These are phyloP conservation scores for Drosophila ogumai DNA, from an alignment of 1,140 invertebrate species.

Conservation along the genomic window DNA sequence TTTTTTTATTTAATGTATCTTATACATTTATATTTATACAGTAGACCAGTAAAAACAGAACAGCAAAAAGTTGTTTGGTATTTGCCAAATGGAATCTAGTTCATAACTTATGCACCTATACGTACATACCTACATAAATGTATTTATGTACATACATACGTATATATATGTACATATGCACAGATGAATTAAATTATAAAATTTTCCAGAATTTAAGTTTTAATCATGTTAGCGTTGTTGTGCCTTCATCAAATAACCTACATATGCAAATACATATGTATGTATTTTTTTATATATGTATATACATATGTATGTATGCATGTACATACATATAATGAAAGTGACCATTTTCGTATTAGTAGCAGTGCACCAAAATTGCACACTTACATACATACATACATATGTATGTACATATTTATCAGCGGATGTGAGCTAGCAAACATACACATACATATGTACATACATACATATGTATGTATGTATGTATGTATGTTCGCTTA, in stretches of 20 bases:
- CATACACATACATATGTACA: too few relatives aligned
- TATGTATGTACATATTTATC: not conserved
- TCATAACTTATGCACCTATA: not conserved
- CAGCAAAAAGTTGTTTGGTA: not conserved
- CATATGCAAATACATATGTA: not conserved
- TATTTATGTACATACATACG: too few relatives aligned
- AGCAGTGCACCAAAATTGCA: conserved; percentile 1
- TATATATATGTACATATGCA: too few relatives aligned
- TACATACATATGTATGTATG: not conserved
- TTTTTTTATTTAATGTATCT: not conserved
- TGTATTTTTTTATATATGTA: too few relatives aligned
- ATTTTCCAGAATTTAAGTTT: too few relatives aligned
- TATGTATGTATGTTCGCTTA: not conserved
- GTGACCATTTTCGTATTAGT: not conserved
- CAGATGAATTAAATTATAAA: too few relatives aligned
- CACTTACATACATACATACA: not conserved
- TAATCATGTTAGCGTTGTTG: too few relatives aligned
- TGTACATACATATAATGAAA: not conserved
- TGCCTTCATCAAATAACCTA: too few relatives aligned
- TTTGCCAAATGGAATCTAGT: not conserved
- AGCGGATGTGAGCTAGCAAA: conserved; percentile 7
- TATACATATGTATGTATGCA: too few relatives aligned
- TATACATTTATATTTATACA: conserved; percentile 10
- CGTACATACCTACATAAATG: not conserved
- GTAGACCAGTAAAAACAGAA: not conserved